Conservation (phyloP, 2,113 vertebrate species). For the Romanogobio albipinnatus region DNA sequence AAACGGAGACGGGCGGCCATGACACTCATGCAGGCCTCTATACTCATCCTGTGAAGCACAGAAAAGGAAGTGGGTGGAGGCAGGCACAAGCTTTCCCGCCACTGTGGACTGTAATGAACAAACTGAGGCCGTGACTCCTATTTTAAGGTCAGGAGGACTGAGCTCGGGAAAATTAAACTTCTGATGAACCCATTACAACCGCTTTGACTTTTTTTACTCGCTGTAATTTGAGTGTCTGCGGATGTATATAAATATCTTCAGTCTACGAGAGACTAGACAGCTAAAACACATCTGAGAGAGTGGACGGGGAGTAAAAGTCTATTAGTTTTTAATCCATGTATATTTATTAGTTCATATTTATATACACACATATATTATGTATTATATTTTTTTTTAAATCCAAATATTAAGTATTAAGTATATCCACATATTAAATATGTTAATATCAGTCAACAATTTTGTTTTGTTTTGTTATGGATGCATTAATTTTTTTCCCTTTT, state of each 20-base stretch:
- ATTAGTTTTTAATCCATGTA: too few relatives aligned
- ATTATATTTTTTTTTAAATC: too few relatives aligned
- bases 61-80: neutral
- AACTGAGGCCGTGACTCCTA: constrained; percentile 17
- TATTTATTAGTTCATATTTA: too few relatives aligned
- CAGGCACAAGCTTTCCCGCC: neutral
- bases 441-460: neutral
- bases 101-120: neutral
- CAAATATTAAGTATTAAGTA: too few relatives aligned
- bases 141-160: neutral
- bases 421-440: too few relatives aligned
- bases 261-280: neutral
- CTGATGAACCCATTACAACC: neutral
- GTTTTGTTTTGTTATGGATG: neutral
- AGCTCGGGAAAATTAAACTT: constrained; percentile 2
- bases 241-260: neutral
- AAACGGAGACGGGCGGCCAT: neutral
- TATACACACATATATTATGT: too few relatives aligned
- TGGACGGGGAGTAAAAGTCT: too few relatives aligned
- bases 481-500: too few relatives aligned
- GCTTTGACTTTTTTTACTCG: neutral
- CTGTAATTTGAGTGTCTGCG: neutral
- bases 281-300: neutral
- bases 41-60: neutral
- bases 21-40: neutral